These are phyloP conservation scores for Aleiodes sp. DNA, from an alignment of 1,140 invertebrate species.

Conservation along the genomic window DNA sequence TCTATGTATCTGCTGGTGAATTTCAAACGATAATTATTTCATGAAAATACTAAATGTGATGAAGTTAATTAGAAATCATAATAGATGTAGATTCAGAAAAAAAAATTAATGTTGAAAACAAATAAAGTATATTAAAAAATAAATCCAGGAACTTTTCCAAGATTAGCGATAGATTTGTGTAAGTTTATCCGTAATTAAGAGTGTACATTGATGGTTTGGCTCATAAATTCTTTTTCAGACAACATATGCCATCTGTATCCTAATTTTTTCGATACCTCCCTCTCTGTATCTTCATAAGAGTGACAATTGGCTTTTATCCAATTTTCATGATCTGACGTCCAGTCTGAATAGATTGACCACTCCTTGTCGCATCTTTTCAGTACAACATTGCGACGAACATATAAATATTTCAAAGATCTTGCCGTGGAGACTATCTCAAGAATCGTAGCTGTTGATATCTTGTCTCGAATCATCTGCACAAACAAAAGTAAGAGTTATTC, in stretches of 20 bases:
- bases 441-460: slow-evolving; percentile 82
- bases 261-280: slow-evolving; percentile 76
- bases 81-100: not conserved
- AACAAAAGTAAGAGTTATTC: too few species aligned
- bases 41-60: not conserved
- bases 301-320: slow-evolving; percentile 72
- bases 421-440: slow-evolving; percentile 76
- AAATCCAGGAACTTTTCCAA: not conserved
- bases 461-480: slow-evolving; percentile 76
- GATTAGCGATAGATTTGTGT: too few species aligned
- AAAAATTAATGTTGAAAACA: slow-evolving; percentile 1
- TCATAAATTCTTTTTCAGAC: slow-evolving; percentile 76
- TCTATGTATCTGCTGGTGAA: not conserved
- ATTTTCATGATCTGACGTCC: slow-evolving; percentile 74
- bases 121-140: not conserved
- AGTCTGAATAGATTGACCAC: slow-evolving; percentile 74
- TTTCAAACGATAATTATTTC: slow-evolving; percentile 5
- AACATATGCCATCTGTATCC: slow-evolving; percentile 78
- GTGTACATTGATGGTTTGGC: slow-evolving; percentile 53
- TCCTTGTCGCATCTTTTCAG: slow-evolving; percentile 72
- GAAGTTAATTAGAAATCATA: not conserved
- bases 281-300: slow-evolving; percentile 74
- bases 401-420: slow-evolving; percentile 72
- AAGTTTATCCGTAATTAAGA: slow-evolving; percentile 34
- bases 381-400: slow-evolving; percentile 78